A percentile compares a stretch with the other conserved stretches of the same genome.
phyloP scores from a whole-genome alignment of 1,140 invertebrate genomes.

The Apis dorsata region DNA sequence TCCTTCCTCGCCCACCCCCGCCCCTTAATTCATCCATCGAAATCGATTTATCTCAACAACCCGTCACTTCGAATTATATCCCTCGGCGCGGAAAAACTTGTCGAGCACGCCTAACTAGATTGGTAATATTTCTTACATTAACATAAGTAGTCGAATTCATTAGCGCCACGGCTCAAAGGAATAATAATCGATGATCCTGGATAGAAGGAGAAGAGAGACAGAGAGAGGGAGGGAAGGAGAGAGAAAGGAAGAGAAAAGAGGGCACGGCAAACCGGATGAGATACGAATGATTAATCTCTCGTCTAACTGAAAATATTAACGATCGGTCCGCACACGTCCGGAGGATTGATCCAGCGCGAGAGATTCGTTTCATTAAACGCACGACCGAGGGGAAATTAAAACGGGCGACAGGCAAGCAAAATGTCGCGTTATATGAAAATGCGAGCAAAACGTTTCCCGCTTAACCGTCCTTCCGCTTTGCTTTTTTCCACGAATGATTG shows the following conservation, averaged over 20 bases:
- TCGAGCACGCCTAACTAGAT: conserved; percentile 1
- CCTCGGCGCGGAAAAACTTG: background rate
- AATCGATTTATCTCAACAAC: conserved; percentile 28
- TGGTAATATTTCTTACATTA: background rate
- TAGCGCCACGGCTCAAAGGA: background rate
- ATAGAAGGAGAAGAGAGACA: too few species aligned
- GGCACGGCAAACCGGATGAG: background rate
- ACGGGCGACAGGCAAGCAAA: conserved; percentile 18
- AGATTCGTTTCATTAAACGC: conserved; percentile 34
- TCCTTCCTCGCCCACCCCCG: too few species aligned
- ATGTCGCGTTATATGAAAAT: conserved; percentile 31
- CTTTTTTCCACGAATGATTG: background rate
- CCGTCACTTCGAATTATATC: conserved; percentile 23
- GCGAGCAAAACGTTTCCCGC: background rate
- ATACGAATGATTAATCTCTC: conserved; percentile 14
- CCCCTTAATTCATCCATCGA: conserved; percentile 16
- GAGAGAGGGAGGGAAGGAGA: too few species aligned
- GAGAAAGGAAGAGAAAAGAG: background rate
- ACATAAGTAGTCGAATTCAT: background rate
- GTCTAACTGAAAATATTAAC: conserved; percentile 34
- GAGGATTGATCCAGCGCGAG: conserved; percentile 10
- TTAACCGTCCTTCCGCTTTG: background rate
- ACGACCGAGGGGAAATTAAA: conserved; percentile 19
- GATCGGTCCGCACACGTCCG: conserved; percentile 9
- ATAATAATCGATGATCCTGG: conserved; percentile 8